Base-by-base conservation (phyloP, 2,888 invertebrate genomes). In the Chrysotoxum bicinctum region DNA sequence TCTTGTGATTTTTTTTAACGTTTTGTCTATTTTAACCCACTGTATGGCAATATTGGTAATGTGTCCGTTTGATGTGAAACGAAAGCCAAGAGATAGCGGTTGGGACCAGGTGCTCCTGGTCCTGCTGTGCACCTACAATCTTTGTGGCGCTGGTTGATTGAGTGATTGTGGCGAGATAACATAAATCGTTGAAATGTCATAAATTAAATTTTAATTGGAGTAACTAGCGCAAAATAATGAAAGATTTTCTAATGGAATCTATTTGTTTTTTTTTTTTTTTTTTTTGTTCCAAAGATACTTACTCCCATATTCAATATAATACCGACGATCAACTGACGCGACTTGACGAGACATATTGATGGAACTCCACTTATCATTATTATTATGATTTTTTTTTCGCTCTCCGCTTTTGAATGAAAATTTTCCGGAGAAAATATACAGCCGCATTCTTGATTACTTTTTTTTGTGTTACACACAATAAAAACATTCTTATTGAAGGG, bases 161-260 rank as follows among this genome's bases (percentile, higher is more conserved):
- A 85, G 85, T 81, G 85, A 85, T 85, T 81, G 85, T 77, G 77
- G 73, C 73, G 37, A 76, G 81, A 81, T 85, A 85, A 69, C 76
- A 85, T 81, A 80, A 85, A 77, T 85, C 68, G 76, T 81, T 77
- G 85, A 76, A 69, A 81, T 85, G 85, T 85, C 85, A 85, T 85
- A 85, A 85, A 85, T 81, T 85, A 58, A 77, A 76, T 81, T 85
- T 85, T 85, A 85, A 85, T 85, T 85, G 85, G 85, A 81, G 81
- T 45, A 45, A 45, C 64, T 64, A 30, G 30, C 62, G 64, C 81
- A 69, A 48, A n/a, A 45, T 32, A 52, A 45, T 35, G 48, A 48
- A 26, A 70, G 30, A 73, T 73, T 78, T 81, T 60, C 60, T 54
- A 62, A 69, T 70, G 83, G 69, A 79, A 84, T 84, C 84, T 72